These are phyloP conservation scores for Xenopus laevis DNA, from an alignment of 2,113 vertebrate genomes.

Conservation along the genomic window DNA sequence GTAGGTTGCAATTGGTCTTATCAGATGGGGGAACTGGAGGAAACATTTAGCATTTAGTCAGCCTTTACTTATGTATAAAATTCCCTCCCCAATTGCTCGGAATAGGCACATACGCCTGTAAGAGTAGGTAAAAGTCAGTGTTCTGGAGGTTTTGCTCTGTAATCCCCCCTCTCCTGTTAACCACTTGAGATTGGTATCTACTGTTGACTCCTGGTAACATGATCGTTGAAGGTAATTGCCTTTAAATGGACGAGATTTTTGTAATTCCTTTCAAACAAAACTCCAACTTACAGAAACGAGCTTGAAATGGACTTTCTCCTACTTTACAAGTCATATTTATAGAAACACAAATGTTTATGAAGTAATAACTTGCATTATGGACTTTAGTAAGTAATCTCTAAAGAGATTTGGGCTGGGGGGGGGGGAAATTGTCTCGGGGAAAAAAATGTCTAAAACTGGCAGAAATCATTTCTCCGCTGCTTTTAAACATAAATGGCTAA, in stretches of 20 bases:
- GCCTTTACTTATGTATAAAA: constrained; percentile 14
- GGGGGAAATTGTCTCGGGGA: not conserved
- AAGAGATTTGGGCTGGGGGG: constrained; percentile 11
- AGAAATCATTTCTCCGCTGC: not conserved
- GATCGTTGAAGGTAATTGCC: constrained; percentile 41
- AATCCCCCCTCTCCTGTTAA: constrained; percentile 27
- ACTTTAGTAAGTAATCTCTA: constrained; percentile 24
- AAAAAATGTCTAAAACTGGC: not conserved
- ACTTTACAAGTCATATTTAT: constrained; percentile 20
- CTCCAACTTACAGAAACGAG: constrained; percentile 27
- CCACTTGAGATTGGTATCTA: constrained; percentile 43
- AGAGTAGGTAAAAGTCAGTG: constrained; percentile 19
- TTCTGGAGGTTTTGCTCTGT: constrained; percentile 30
- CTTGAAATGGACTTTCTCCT: constrained; percentile 16
- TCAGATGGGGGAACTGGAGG: constrained; percentile 32
- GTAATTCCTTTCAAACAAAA: constrained; percentile 37
- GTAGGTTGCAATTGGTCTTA: constrained; percentile 23
- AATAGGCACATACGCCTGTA: constrained; percentile 15
- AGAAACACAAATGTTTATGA: constrained; percentile 13
- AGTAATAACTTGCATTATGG: constrained; percentile 18
- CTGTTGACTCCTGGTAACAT: constrained; percentile 39
- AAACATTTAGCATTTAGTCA: constrained; percentile 25
- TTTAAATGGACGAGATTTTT: constrained; percentile 39
- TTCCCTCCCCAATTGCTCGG: constrained; percentile 21
- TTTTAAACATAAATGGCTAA: constrained; percentile 4